phyloP scores from a whole-genome alignment of 1,140 invertebrate genomes.

The Leguminivora glycinivorella region DNA sequence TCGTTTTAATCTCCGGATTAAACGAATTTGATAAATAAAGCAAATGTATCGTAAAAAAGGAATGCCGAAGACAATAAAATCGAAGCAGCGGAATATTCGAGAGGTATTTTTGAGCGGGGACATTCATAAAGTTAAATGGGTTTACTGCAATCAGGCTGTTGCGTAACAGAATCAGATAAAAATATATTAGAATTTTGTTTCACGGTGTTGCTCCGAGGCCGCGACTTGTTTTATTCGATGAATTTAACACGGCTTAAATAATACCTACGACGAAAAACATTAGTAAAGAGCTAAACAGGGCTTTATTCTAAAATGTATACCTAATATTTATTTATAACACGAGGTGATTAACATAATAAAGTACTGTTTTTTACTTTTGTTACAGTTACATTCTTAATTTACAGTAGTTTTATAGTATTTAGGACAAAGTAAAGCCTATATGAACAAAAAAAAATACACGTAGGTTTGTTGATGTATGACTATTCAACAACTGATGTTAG shows the following conservation, averaged over 20 bases:
- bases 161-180: conserved; percentile 63
- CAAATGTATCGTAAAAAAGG: conserved; percentile 66
- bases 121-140: conserved; percentile 73
- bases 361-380: too few relatives aligned
- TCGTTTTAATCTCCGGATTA: conserved; percentile 53
- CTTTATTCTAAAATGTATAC: conserved; percentile 50
- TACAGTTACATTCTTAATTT: too few relatives aligned
- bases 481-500: too few relatives aligned
- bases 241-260: conserved; percentile 4
- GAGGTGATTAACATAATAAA: too few relatives aligned
- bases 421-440: too few relatives aligned
- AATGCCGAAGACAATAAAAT: conserved; percentile 70
- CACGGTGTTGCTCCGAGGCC: not conserved
- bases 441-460: too few relatives aligned
- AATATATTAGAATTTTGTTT: conserved; percentile 34
- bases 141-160: conserved; percentile 65
- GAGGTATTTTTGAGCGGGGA: conserved; percentile 60
- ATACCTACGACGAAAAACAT: not conserved
- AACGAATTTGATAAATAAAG: conserved; percentile 60
- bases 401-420: too few relatives aligned
- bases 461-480: too few relatives aligned
- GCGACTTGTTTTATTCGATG: conserved; percentile 8
- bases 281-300: not conserved
- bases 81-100: conserved; percentile 65
- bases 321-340: conserved; percentile 32